A percentile compares a stretch with the other conserved stretches of the same genome.
These are phyloP conservation scores for Steatornis caripensis DNA, from an alignment of 2,113 vertebrate genomes.

Conservation along the genomic window DNA sequence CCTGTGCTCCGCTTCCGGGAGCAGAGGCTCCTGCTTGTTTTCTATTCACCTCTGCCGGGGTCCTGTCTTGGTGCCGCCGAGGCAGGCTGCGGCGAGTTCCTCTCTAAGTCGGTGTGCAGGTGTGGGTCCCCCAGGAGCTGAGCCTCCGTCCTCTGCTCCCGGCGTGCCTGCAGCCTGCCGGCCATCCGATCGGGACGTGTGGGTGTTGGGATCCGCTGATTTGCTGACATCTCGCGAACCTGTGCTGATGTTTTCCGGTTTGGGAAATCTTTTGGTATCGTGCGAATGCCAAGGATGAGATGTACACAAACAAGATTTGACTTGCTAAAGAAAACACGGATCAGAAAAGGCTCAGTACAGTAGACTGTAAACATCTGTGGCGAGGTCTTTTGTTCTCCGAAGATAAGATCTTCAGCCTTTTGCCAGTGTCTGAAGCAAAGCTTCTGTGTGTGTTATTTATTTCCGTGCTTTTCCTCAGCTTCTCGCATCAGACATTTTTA, in stretches of 20 bases:
- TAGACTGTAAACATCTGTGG: conserved; percentile 35
- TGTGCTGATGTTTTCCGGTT: not conserved
- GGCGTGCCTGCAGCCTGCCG: not conserved
- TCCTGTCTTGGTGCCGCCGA: not conserved
- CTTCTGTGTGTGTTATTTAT: not conserved
- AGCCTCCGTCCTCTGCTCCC: not conserved
- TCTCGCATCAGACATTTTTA: not conserved
- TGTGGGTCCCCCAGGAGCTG: not conserved
- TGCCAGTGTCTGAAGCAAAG: conserved; percentile 4
- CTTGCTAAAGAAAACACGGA: conserved; percentile 29
- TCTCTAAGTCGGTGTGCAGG: not conserved
- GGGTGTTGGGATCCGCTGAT: not conserved
- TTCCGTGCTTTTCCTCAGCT: not conserved
- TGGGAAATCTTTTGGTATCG: not conserved
- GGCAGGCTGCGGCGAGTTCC: not conserved
- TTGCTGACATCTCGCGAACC: not conserved
- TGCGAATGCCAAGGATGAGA: conserved; percentile 20
- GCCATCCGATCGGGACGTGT: accelerated
- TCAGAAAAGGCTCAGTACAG: not conserved
- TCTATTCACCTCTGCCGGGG: not conserved
- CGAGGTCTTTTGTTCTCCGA: conserved; percentile 38
- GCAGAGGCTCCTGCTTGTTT: not conserved
- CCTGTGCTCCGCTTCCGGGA: not conserved
- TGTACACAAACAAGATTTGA: conserved; percentile 45
- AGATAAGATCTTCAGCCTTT: conserved; percentile 40